A percentile compares a stretch with the other conserved stretches of the same genome.
phyloP scores from a whole-genome alignment of 1,140 invertebrate genomes.

The Spodoptera frugiperda region DNA sequence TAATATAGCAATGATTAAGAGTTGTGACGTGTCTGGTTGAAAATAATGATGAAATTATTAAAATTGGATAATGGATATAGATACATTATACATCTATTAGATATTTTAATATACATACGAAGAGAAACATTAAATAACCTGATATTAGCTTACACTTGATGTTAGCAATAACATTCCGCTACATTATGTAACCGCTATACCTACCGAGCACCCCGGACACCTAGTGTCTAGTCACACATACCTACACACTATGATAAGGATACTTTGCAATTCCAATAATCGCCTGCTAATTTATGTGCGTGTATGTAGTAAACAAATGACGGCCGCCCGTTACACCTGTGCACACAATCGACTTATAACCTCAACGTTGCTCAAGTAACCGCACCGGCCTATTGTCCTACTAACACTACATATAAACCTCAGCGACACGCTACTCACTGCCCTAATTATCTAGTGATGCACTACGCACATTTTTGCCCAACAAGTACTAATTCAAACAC shows the following conservation, averaged over 20 bases:
- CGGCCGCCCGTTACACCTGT: conserved; percentile 57
- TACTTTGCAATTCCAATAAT: conserved; percentile 63
- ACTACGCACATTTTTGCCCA: conserved; percentile 17
- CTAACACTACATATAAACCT: conserved; percentile 12
- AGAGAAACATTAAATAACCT: too few species aligned
- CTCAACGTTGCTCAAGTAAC: conserved; percentile 15
- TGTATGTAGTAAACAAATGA: conserved; percentile 61
- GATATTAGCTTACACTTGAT: too few species aligned
- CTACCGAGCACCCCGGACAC: background rate
- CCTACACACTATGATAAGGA: conserved; percentile 27
- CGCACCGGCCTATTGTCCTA: conserved; percentile 45
- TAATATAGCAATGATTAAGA: too few species aligned
- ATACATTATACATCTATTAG: too few species aligned
- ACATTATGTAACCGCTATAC: background rate
- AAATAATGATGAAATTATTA: too few species aligned
- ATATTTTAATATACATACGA: too few species aligned
- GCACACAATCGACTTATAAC: conserved; percentile 13
- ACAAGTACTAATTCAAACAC: conserved; percentile 41
- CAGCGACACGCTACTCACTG: background rate
- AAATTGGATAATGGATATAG: too few species aligned
- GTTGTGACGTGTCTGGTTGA: too few species aligned
- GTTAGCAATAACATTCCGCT: too few species aligned
- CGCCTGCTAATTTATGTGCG: conserved; percentile 70
- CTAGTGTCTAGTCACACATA: conserved; percentile 4
- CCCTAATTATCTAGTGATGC: conserved; percentile 28